Evolutionary conservation across 2,113 vertebrate species (phyloP).

Genomic region (Lampris incognitus): DNA sequence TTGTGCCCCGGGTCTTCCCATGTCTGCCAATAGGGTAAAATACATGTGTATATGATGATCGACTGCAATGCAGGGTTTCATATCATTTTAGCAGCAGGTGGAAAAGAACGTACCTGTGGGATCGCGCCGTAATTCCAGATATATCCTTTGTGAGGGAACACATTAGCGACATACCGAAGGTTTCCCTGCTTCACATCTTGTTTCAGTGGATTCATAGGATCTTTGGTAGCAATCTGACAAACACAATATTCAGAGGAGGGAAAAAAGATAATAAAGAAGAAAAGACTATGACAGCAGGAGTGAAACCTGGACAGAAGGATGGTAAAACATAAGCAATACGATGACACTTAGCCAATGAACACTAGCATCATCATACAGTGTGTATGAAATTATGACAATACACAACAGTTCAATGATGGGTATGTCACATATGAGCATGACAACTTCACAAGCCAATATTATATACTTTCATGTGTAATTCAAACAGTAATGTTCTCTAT

Average conservation of each 20-base stretch:
- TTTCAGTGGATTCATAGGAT: slow-evolving; percentile 94
- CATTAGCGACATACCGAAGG: slow-evolving; percentile 91
- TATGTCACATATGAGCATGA: too few relatives aligned
- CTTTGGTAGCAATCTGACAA: slow-evolving; percentile 91
- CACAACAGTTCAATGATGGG: too few relatives aligned
- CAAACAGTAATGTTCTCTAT: too few relatives aligned
- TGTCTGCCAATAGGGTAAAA: slow-evolving; percentile 81
- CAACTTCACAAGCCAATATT: too few relatives aligned
- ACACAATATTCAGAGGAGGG: not conserved
- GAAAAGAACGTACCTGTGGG: slow-evolving; percentile 86
- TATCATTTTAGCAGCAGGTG: not conserved
- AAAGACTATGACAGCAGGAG: too few relatives aligned
- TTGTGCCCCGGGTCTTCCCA: slow-evolving; percentile 93
- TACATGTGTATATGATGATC: not conserved
- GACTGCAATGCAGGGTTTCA: not conserved
- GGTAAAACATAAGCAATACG: not conserved
- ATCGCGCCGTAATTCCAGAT: slow-evolving; percentile 99
- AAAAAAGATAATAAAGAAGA: too few relatives aligned
- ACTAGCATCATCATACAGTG: too few relatives aligned
- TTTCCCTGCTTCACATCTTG: slow-evolving; percentile 92
- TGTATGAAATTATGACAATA: too few relatives aligned
- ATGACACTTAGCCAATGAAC: too few relatives aligned
- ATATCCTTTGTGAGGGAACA: slow-evolving; percentile 98
- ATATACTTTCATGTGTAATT: too few relatives aligned
- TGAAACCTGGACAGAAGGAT: not conserved